A percentile compares a stretch with the other conserved stretches of the same genome.
Conservation (phyloP, 2,888 invertebrate species). For the Eugnorisma glareosa region DNA sequence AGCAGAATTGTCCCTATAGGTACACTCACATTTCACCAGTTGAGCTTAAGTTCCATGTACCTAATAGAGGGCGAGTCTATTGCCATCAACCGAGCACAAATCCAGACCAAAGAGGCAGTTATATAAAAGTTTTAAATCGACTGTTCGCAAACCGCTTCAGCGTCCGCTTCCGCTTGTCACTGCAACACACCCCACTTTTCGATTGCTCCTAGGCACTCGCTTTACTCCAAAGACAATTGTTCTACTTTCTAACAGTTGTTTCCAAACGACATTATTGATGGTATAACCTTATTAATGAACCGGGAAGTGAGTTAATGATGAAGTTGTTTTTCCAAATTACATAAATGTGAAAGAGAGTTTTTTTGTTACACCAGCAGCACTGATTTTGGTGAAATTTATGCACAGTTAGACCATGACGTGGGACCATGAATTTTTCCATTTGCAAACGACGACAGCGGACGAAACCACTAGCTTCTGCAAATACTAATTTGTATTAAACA, state of each 20-base stretch:
- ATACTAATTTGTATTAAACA: no score
- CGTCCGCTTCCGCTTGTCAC: conserved; percentile 16
- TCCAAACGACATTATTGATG: conserved; percentile 53
- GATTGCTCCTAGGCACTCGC: conserved; percentile 23
- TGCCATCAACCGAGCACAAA: neutral
- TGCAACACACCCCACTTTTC: neutral
- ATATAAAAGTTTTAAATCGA: neutral
- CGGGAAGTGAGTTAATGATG: conserved; percentile 13
- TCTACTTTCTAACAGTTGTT: conserved; percentile 54
- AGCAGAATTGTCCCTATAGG: neutral
- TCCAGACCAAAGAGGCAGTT: neutral
- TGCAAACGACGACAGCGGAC: no score
- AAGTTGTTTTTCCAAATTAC: neutral
- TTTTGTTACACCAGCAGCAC: neutral
- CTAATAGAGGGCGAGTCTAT: neutral
- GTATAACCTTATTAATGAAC: conserved; percentile 42
- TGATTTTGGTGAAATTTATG: no score
- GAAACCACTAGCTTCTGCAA: no score
- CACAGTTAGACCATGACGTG: no score
- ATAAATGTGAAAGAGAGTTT: no score
- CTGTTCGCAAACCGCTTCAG: neutral
- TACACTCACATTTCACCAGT: neutral
- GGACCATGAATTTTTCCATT: no score
- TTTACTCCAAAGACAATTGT: conserved; percentile 49
- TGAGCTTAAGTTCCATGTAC: neutral